A percentile compares a stretch with the other conserved stretches of the same genome.
phyloP scores from a whole-genome alignment of 2,888 invertebrate species.

The Cantharis nigra region DNA sequence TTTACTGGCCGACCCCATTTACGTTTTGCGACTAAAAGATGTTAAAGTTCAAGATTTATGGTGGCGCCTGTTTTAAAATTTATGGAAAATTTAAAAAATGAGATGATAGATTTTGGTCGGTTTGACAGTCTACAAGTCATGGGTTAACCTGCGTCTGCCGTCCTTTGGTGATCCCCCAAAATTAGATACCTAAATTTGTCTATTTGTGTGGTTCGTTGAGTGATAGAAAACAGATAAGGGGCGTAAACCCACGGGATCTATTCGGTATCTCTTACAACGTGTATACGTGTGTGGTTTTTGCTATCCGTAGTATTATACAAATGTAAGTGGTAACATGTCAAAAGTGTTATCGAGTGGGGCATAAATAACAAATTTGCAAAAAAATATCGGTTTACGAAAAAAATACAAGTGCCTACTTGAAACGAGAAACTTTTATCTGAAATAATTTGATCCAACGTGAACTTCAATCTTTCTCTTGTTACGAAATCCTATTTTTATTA shows the following conservation, averaged over 20 bases:
- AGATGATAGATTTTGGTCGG: neutral
- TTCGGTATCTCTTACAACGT: constrained; percentile 44
- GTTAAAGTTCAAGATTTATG: neutral
- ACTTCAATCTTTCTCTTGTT: constrained; percentile 17
- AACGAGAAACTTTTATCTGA: neutral
- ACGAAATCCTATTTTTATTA: constrained; percentile 21
- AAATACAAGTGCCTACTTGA: neutral
- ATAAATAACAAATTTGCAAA: neutral
- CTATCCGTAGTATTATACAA: neutral
- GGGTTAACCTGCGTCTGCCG: neutral
- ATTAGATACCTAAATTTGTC: constrained; percentile 3
- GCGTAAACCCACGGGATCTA: constrained; percentile 47
- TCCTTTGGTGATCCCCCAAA: neutral
- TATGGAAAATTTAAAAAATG: neutral
- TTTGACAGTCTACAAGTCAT: neutral
- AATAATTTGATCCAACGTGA: constrained; percentile 5
- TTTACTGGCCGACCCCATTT: neutral
- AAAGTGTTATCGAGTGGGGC: neutral
- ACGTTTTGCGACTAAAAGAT: neutral
- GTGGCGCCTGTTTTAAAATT: neutral
- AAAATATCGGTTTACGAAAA: neutral
- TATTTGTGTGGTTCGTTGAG: constrained; percentile 44
- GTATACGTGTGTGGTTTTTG: constrained; percentile 36
- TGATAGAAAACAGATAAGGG: constrained; percentile 51
- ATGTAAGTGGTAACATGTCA: constrained; percentile 27